Evolutionary conservation across 2,797 vertebrate genomes (phyloP).

Genomic region (Peromyscus nudipes): DNA sequence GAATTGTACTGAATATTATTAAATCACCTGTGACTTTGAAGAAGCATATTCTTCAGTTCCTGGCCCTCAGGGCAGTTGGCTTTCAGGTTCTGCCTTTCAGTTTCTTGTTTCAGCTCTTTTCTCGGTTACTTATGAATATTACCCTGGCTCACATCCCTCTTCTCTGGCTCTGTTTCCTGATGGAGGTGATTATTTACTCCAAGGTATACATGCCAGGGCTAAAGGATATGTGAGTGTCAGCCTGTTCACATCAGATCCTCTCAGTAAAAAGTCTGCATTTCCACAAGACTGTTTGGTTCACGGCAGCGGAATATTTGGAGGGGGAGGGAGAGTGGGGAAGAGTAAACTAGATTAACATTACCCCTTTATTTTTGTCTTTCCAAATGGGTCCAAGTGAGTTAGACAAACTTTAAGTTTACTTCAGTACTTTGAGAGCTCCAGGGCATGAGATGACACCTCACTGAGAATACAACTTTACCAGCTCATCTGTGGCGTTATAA

Average conservation of each 20-base stretch:
- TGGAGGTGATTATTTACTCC: background rate
- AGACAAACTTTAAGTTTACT: background rate
- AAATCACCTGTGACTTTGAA: background rate
- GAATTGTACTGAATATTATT: background rate
- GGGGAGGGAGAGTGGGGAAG: background rate
- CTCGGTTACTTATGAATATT: background rate
- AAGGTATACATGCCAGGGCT: background rate
- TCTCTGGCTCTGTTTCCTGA: background rate
- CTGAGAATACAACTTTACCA: background rate
- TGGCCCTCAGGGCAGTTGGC: background rate
- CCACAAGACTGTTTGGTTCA: background rate
- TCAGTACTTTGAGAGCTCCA: background rate
- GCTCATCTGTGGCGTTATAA: background rate
- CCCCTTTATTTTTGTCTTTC: background rate
- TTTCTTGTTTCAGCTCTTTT: slow-evolving; percentile 11
- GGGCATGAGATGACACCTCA: background rate
- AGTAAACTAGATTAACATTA: background rate
- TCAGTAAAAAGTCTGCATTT: slow-evolving; percentile 21
- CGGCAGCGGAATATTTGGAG: background rate
- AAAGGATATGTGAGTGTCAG: background rate
- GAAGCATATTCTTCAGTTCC: background rate
- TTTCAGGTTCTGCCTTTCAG: background rate
- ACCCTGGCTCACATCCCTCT: background rate
- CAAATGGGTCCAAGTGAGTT: background rate
- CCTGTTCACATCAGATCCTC: background rate